A percentile compares a stretch with the other conserved stretches of the same genome.
Conservation (phyloP, 2,113 vertebrate genomes). For the Lichenostomus cassidix region DNA sequence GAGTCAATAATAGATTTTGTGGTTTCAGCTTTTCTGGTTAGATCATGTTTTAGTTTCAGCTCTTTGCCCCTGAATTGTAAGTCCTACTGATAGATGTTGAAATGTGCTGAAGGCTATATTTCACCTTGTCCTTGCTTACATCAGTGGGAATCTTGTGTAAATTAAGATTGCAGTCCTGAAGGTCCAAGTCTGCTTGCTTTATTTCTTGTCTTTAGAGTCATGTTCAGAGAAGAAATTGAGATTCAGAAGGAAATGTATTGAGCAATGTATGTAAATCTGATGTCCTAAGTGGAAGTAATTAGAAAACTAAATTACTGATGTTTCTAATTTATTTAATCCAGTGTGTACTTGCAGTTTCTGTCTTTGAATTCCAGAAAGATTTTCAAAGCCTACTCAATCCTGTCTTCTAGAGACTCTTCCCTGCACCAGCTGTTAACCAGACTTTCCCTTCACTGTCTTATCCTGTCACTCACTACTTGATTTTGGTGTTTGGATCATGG, state of each 20-base stretch:
- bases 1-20: conserved; percentile 17
- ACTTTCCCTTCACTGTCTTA: neutral
- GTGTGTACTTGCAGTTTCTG: neutral
- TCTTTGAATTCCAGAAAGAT: neutral
- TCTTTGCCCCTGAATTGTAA: neutral
- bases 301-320: neutral
- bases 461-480: neutral
- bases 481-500: neutral
- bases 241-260: neutral
- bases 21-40: neutral
- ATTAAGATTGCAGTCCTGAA: neutral
- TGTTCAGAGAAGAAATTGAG: neutral
- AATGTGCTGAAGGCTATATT: neutral
- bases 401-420: neutral
- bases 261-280: neutral
- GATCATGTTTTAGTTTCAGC: conserved; percentile 9
- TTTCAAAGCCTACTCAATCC: neutral
- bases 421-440: neutral
- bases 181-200: neutral
- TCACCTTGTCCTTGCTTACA: neutral
- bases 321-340: neutral
- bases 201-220: neutral
- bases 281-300: conserved; percentile 18
- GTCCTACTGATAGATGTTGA: neutral
- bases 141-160: neutral